Conservation (phyloP, 2,888 invertebrate genomes). For the Camptogramma bilineatum region DNA sequence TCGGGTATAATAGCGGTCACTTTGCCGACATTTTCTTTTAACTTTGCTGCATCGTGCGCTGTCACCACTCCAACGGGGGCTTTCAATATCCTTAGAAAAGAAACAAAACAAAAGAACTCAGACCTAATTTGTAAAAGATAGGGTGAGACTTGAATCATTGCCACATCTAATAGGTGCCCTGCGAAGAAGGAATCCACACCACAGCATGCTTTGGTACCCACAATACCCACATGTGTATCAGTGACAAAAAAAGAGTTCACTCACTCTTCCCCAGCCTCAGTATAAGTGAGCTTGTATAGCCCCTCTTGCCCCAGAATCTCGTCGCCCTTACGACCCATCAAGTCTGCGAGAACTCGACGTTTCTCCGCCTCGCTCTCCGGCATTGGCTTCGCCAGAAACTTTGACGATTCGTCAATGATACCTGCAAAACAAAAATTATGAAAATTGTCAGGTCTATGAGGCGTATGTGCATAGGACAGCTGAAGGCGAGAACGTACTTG, state of each 20-base stretch:
- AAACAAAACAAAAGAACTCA: neutral
- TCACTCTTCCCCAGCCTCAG: conserved; percentile 65
- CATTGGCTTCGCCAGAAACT: conserved; percentile 61
- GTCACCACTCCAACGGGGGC: conserved; percentile 57
- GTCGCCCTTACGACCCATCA: conserved; percentile 61
- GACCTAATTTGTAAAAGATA: neutral
- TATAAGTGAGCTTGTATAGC: conserved; percentile 63
- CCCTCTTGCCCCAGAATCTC: conserved; percentile 55
- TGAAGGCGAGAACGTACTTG: too few species aligned
- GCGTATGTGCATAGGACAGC: too few species aligned
- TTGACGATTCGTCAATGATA: conserved; percentile 64
- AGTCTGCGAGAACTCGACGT: conserved; percentile 60
- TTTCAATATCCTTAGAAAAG: conserved; percentile 52
- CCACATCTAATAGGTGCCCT: too few species aligned
- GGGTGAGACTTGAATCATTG: too few species aligned
- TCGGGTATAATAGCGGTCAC: conserved; percentile 59
- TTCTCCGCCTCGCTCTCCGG: conserved; percentile 68
- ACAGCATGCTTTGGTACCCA: too few species aligned
- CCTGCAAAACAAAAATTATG: conserved; percentile 46
- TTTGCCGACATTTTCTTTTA: conserved; percentile 50
- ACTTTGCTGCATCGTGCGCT: conserved; percentile 50
- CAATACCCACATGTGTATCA: too few species aligned
- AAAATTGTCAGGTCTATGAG: too few species aligned
- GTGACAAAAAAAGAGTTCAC: too few species aligned
- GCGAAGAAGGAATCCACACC: too few species aligned